Evolutionary conservation across 2,113 vertebrate genomes (phyloP).

Genomic region (Albula glossodonta): DNA sequence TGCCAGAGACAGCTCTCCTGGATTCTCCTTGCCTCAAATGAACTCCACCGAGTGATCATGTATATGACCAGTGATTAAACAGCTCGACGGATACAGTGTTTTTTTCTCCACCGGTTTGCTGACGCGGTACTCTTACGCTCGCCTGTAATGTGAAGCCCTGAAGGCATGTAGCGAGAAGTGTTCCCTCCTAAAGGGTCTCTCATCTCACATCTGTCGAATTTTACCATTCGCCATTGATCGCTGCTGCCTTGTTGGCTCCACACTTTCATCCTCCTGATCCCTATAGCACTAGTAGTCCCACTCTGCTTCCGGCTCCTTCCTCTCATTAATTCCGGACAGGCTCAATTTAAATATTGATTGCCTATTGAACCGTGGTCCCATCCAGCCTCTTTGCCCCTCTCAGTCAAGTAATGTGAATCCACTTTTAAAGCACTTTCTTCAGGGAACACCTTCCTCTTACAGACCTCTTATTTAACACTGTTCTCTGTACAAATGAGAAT

Average conservation of each 20-base stretch:
- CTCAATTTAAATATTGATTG: constrained; percentile 14
- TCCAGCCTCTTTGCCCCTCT: not conserved
- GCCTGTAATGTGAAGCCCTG: not conserved
- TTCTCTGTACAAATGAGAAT: not conserved
- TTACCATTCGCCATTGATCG: not conserved
- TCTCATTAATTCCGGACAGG: constrained; percentile 7
- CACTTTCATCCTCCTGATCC: not conserved
- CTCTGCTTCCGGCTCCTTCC: not conserved
- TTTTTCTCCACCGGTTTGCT: not conserved
- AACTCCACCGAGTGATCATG: not conserved
- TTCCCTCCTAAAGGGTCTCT: not conserved
- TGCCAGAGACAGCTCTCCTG: not conserved
- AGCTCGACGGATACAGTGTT: not conserved
- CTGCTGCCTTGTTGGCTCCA: not conserved
- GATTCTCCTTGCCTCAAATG: not conserved
- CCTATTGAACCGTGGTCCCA: not conserved
- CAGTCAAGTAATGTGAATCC: not conserved
- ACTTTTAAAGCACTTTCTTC: not conserved
- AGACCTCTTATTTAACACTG: not conserved
- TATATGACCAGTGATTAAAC: not conserved
- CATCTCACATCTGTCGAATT: not conserved
- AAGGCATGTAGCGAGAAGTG: not conserved
- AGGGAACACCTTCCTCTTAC: not conserved
- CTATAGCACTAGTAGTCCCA: not conserved
- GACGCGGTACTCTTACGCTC: not conserved